Evolutionary conservation across 1,140 invertebrate genomes (phyloP).

Genomic region (Penaeus chinensis): DNA sequence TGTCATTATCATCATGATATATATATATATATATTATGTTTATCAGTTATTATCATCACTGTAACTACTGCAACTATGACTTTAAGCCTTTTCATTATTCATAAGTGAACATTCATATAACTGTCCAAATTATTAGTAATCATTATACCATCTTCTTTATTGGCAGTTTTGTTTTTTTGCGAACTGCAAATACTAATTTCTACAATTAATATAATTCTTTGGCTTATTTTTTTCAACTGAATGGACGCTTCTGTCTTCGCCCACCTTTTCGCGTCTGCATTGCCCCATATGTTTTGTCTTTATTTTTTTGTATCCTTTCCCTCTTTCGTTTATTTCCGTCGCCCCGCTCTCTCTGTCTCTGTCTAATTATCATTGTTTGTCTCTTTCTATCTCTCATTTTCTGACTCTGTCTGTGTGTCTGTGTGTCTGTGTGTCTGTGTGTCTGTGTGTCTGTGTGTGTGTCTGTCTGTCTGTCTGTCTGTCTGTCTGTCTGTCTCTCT

Average conservation of each 20-base stretch:
- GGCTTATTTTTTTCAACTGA: not conserved
- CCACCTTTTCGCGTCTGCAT: not conserved
- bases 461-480: not conserved
- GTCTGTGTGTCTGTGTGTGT: constrained; percentile 14
- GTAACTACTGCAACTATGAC: not conserved
- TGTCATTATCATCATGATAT: no score
- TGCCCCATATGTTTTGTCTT: not conserved
- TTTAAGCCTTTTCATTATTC: not conserved
- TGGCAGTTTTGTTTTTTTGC: no score
- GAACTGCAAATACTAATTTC: no score
- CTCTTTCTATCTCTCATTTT: not conserved
- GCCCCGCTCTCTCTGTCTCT: not conserved
- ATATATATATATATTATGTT: no score
- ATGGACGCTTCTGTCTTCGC: not conserved
- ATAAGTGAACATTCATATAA: no score
- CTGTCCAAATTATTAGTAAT: no score
- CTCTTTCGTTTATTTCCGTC: not conserved
- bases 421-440: constrained; percentile 11
- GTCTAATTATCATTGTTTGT: not conserved
- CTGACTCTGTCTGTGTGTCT: not conserved
- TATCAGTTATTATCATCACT: not conserved
- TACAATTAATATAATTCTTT: constrained; percentile 8
- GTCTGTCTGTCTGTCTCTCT: not conserved
- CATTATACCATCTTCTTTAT: no score
- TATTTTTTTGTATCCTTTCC: not conserved